Percentiles rank a stretch among this genome's conserved stretches.
Evolutionary conservation across 2,888 invertebrate genomes (phyloP).

Genomic region (Pharmacophagus antenor): DNA sequence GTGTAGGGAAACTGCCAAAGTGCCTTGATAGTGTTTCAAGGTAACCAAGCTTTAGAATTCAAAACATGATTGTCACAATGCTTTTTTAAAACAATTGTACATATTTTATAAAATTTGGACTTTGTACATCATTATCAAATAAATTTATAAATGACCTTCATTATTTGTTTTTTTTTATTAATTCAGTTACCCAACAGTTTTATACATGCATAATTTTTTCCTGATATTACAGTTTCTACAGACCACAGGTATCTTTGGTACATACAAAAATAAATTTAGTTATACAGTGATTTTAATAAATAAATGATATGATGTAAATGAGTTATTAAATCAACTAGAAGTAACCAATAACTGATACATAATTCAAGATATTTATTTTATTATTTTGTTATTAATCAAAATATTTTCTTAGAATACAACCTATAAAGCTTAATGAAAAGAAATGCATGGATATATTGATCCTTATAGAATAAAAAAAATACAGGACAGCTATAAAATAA

Average conservation of each 20-base stretch:
- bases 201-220: too few relatives aligned
- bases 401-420: background rate
- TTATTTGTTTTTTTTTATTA: background rate
- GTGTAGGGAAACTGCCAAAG: background rate
- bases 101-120: background rate
- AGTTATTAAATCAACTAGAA: too few relatives aligned
- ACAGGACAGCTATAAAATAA: background rate
- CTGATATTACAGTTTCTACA: too few relatives aligned
- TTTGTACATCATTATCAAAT: constrained; percentile 1
- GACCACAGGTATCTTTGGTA: too few relatives aligned
- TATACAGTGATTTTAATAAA: too few relatives aligned
- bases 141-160: background rate
- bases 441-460: constrained; percentile 5
- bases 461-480: constrained; percentile 1
- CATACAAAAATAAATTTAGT: too few relatives aligned
- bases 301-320: too few relatives aligned
- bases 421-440: background rate
- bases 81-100: background rate
- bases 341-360: too few relatives aligned
- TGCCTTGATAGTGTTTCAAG: background rate
- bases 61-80: background rate
- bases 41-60: background rate
- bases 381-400: too few relatives aligned
- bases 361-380: too few relatives aligned
- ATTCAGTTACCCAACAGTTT: too few relatives aligned